Percentiles rank a stretch among this genome's conserved stretches.
Conservation (phyloP, 2,888 invertebrate species). For the Salpingus planirostris region DNA sequence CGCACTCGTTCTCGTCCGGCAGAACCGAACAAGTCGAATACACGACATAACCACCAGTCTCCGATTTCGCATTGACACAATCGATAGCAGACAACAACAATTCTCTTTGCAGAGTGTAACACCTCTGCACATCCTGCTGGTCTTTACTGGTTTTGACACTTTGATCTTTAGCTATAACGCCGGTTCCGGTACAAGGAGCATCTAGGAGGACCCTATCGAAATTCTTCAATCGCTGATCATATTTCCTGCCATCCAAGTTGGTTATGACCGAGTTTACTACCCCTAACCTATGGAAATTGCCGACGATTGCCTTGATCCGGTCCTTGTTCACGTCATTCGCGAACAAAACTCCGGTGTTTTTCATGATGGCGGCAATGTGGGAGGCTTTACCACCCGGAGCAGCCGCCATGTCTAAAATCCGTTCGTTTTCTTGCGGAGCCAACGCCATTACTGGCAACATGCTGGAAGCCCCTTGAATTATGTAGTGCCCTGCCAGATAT, state of each 20-base stretch:
- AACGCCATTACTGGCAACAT: slow-evolving; percentile 96
- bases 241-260: slow-evolving; percentile 81
- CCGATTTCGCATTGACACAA: slow-evolving; percentile 84
- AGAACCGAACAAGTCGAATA: slow-evolving; percentile 98
- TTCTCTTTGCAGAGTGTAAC: slow-evolving; percentile 87
- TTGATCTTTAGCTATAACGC: slow-evolving; percentile 95
- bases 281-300: slow-evolving; percentile 94
- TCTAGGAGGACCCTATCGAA: slow-evolving; percentile 95
- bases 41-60: slow-evolving; percentile 89
- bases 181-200: slow-evolving; percentile 98
- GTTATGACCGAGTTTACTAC: slow-evolving; percentile 89
- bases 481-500: slow-evolving; percentile 96
- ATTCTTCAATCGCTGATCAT: slow-evolving; percentile 69
- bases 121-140: slow-evolving; percentile 79
- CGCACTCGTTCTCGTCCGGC: slow-evolving; percentile 98
- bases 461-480: slow-evolving; percentile 94
- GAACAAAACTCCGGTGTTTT: slow-evolving; percentile 92
- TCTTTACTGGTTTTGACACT: slow-evolving; percentile 92
- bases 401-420: slow-evolving; percentile 92
- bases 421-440: slow-evolving; percentile 92
- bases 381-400: slow-evolving; percentile 99
- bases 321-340: slow-evolving; percentile 93
- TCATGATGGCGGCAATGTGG: slow-evolving; percentile 96
- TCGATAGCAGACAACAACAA: slow-evolving; percentile 94
- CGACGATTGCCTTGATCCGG: slow-evolving; percentile 83